Percentiles rank a stretch among this genome's conserved stretches.
phyloP scores from a whole-genome alignment of 2,113 vertebrate genomes.

The Mormyrus lacerda region DNA sequence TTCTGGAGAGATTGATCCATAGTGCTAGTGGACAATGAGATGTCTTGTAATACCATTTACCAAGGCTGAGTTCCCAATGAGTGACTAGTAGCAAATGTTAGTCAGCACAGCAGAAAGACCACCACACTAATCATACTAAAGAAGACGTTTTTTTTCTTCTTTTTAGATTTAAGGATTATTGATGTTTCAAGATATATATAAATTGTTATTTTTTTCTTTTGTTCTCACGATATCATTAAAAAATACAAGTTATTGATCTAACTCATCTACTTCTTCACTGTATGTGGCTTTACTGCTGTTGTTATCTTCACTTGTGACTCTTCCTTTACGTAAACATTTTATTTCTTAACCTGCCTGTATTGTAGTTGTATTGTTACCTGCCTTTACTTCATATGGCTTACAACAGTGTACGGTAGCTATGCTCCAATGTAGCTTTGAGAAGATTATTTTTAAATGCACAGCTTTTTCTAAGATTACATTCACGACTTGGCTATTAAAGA shows the following conservation, averaged over 20 bases:
- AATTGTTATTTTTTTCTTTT: neutral
- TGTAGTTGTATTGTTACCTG: neutral
- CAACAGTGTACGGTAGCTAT: neutral
- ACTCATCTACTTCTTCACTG: neutral
- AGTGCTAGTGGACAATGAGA: neutral
- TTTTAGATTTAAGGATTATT: neutral
- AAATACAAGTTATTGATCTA: neutral
- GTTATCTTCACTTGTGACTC: neutral
- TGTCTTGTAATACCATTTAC: neutral
- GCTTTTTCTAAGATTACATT: neutral
- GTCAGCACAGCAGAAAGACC: neutral
- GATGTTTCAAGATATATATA: neutral
- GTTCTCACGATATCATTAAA: neutral
- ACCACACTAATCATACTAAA: neutral
- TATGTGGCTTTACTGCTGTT: neutral
- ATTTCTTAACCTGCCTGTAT: neutral
- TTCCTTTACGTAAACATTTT: neutral
- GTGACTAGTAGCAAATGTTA: neutral
- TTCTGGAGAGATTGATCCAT: slow-evolving; percentile 29
- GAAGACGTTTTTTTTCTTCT: neutral
- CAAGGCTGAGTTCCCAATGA: neutral
- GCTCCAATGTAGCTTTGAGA: neutral
- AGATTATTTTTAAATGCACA: neutral
- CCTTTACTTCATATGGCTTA: neutral
- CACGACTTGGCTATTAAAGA: neutral